Base-by-base conservation (phyloP, 2,888 invertebrate species). In the Psylliodes chrysocephalus region DNA sequence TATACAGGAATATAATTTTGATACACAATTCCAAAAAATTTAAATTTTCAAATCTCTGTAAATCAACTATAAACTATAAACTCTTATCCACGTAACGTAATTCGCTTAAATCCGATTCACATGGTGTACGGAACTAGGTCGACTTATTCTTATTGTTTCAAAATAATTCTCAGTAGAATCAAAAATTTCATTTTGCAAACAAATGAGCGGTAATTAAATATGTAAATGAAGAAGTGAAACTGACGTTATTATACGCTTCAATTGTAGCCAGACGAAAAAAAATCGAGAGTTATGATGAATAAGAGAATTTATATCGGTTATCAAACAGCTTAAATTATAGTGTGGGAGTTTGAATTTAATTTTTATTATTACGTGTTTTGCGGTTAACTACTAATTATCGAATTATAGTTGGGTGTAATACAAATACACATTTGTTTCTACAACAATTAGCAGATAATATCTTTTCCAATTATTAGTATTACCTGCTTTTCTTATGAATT, bases 81-180 rank as follows among this genome's bases (percentile, higher is more conserved):
- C 49, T 8, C 4, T 7, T 8, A 28, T 28, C 25, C 15, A 25
- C 28, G 14, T 28, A 52, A 56, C 18, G 17, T 28, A 49, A 49
- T 49, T 49, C 28, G 25, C 12, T 55, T 35, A 46, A 55, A 33
- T 55, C 18, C 35, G 18, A 47, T 57, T 57, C 38, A 47, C 47
- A 57, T 57, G 35, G 19, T 47, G 38, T 47, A 6, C 22, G 35
- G 35, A 57, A 47, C 47, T 57, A 22, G 47, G 57, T 57, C 47
- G 22, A 38, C 35, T 57, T 57, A 57, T 57, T 57, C 35, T 57
- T 57, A 57, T 57, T 57, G 47, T 57, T 57, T 57, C 47, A 57
- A 57, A 47, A 47, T 38, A 35, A 47, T 47, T 47, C 47, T 57
- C 14, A 49, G 25, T 25, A 47, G 19, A 47, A 38, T 38, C 35